phyloP scores from a whole-genome alignment of 1,140 invertebrate species.

The Elymnias hypermnestra region DNA sequence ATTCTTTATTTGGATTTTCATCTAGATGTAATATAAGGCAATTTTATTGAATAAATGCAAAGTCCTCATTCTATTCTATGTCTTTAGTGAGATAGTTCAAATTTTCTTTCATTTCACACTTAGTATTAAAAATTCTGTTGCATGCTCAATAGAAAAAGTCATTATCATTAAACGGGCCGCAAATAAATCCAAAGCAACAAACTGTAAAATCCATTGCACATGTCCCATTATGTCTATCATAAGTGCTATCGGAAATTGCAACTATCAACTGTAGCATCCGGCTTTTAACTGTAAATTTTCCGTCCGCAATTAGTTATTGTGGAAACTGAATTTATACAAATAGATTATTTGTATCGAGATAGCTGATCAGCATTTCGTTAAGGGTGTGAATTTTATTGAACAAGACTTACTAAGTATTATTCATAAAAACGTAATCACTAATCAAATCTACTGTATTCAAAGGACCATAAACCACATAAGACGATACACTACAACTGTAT shows the following conservation, averaged over 20 bases:
- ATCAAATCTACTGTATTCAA: no score
- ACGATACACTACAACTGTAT: no score
- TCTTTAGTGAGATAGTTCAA: no score
- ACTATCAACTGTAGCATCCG: conserved; percentile 64
- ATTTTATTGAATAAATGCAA: no score
- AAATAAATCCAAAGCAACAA: conserved; percentile 8
- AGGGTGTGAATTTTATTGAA: no score
- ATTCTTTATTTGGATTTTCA: no score
- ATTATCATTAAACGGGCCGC: conserved; percentile 11
- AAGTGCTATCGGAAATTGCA: conserved; percentile 67
- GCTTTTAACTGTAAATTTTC: conserved; percentile 74
- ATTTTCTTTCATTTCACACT: no score
- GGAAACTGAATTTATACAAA: conserved; percentile 28
- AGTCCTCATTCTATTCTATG: no score
- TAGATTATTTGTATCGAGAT: background rate
- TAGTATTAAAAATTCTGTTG: background rate
- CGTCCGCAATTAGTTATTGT: conserved; percentile 64
- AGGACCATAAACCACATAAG: no score
- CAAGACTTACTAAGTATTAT: no score
- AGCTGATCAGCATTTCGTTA: background rate
- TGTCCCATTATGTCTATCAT: conserved; percentile 47
- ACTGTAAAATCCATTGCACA: conserved; percentile 36
- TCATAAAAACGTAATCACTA: no score
- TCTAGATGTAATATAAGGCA: no score
- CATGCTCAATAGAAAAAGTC: conserved; percentile 1